Base-by-base conservation (phyloP, 2,797 vertebrate genomes). In the Hoplostethus atlanticus region DNA sequence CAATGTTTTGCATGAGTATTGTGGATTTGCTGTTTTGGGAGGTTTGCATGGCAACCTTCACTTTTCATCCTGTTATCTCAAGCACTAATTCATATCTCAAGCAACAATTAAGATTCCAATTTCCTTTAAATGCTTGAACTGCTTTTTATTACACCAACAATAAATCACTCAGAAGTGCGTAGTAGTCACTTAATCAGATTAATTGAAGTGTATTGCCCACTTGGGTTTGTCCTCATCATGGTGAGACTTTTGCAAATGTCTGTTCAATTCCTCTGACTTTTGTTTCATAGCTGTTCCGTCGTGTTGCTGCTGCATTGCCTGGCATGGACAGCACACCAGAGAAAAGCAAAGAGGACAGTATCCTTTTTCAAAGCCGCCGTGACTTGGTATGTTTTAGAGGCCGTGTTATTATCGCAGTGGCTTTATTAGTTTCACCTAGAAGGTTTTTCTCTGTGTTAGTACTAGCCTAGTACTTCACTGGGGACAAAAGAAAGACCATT, bases 261-360 rank as follows among this genome's bases (percentile, higher is more conserved):
- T n/a, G 5, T 59, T 42, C 6, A 34, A 68, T 10, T 17, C 2
- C 5, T 71, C 2, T 74, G 31, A 5, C 13, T 77, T 59, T 76
- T 55, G 44, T 86, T 77, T 89, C 0, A 0, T 58, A 97, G 95
- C 94, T 98, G 92, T 97, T 98, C 92, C 95, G 94, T 30, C 94
- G 94, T 61, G 96, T 97, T 65, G 96, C 96, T 80, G 96, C 96
- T 74, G 96, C 96, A 71, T 91, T 98, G 86, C 96, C 96, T 48
- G 96, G 95, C 66, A 97, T 96, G 96, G 96, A 96, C 74, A 97
- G 93, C 85, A 95, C 95, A 90, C 95, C 95, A 63, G 96, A 96
- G 91, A 96, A 96, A 71, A 97, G 96, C 95, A 97, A 96, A 96
- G 95, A 97, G 77, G 96, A 98, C 91, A 96, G 95, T 96, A 96